phyloP scores from a whole-genome alignment of 1,140 invertebrate genomes.

The Diuraphis noxia region DNA sequence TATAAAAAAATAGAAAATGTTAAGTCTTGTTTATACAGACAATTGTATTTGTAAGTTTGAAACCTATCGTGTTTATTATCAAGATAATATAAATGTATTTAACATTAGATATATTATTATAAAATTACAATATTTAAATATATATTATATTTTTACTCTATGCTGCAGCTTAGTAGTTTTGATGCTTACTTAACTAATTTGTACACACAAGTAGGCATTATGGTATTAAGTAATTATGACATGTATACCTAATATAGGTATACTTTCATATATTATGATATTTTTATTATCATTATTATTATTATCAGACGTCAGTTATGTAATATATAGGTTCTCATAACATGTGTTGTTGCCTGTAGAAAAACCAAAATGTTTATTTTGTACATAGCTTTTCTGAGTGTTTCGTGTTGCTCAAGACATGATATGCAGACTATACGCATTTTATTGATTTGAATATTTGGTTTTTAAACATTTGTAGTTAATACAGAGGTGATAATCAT shows the following conservation, averaged over 20 bases:
- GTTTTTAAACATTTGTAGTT: too few relatives aligned
- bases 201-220: neutral
- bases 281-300: neutral
- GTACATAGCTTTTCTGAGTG: neutral
- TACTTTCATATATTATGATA: neutral
- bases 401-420: neutral
- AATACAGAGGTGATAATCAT: too few relatives aligned
- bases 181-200: neutral
- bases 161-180: neutral
- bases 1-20: too few relatives aligned
- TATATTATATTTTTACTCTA: neutral
- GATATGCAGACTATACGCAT: too few relatives aligned
- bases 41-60: too few relatives aligned
- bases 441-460: too few relatives aligned
- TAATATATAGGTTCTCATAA: neutral
- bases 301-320: neutral
- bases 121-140: too few relatives aligned
- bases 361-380: neutral
- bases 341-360: neutral
- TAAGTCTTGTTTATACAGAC: too few relatives aligned
- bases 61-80: neutral
- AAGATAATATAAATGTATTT: neutral
- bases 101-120: neutral
- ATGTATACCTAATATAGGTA: too few relatives aligned
- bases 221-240: neutral